Evolutionary conservation across 92 coral and sea anemone species (phyloP), one percentile per base, ranked within the genome.

Genomic region (Phenganax subtilis): DNA sequence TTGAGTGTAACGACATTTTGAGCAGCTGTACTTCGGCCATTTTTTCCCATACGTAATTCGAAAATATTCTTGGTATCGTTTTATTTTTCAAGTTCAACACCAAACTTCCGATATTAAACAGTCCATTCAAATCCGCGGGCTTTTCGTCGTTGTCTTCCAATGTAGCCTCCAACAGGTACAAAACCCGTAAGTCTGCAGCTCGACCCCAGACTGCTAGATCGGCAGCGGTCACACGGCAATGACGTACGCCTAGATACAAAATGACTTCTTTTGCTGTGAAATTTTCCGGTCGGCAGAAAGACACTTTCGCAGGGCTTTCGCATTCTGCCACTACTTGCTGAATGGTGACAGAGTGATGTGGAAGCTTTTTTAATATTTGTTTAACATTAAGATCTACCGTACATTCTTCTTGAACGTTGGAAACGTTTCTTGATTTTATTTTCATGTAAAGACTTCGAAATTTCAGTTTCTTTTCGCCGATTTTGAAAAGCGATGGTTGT

Each of bases 171-270:
- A 71, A 0, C 25, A 90, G 25, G 30, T 62, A 61, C 12, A 85
- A 81, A 0, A 86, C 91, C 57, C 91, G 86, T 6, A 85, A 83
- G 71, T 92, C 93, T 8, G 91, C 81, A 17, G 88, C 90, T 12
- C 84, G 74, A 52, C 97, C 91, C 85, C 87, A 88, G 30, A 30
- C 71, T 53, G 86, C 85, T 9, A 90, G 28, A 52, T 85, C 90
- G 10, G 76, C 69, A 1, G 80, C 71, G n/a, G 87, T 60, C 44
- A 87, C 12, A 47, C 75, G 62, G 59, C 93, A 92, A 12, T 63
- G 87, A 47, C 88, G 84, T 4, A 89, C 2, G 5, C 62, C 80
- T 20, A 90, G 31, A 75, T 85, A 86, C 6, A 75, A 71, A 30
- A 92, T 73, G 57, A 81, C 83, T 71, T 92, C 84, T 52, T 90